A percentile compares a stretch with the other conserved stretches of the same genome.
These are phyloP conservation scores for Amblyjoppa fuscipennis DNA, from an alignment of 2,888 invertebrate species.

Conservation along the genomic window DNA sequence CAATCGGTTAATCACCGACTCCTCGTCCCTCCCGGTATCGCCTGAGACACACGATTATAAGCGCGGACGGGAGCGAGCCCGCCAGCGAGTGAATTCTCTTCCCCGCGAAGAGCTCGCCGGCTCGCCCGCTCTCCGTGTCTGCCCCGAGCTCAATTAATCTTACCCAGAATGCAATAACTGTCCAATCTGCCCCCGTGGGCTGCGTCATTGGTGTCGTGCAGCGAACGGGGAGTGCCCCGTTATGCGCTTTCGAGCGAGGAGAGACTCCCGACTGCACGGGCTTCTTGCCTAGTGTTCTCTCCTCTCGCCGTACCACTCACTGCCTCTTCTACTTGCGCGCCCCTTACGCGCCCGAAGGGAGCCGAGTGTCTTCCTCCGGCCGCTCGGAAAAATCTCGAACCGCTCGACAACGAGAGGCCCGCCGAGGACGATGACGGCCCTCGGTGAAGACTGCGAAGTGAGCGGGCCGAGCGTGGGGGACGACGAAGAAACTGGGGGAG, in stretches of 20 bases:
- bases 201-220: constrained; percentile 79
- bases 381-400: constrained; percentile 77
- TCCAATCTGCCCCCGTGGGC: constrained; percentile 83
- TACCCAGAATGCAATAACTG: constrained; percentile 85
- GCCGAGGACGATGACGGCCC: constrained; percentile 15
- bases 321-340: not conserved
- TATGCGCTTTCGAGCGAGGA: constrained; percentile 42
- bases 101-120: constrained; percentile 25
- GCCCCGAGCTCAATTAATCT: constrained; percentile 83
- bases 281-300: not conserved
- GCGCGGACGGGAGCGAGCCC: constrained; percentile 64
- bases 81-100: constrained; percentile 52
- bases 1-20: constrained; percentile 83
- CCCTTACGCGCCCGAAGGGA: not conserved
- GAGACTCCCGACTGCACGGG: constrained; percentile 8
- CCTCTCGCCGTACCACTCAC: not conserved
- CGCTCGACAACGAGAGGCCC: constrained; percentile 66
- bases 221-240: constrained; percentile 52
- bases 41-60: constrained; percentile 74
- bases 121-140: constrained; percentile 40
- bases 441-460: constrained; percentile 28
- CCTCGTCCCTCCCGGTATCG: constrained; percentile 74
- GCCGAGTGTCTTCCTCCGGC: not conserved
- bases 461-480: constrained; percentile 11
- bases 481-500: constrained; percentile 37